These are phyloP conservation scores for Uropsilus gracilis DNA, from an alignment of 2,113 vertebrate species.

Conservation along the genomic window DNA sequence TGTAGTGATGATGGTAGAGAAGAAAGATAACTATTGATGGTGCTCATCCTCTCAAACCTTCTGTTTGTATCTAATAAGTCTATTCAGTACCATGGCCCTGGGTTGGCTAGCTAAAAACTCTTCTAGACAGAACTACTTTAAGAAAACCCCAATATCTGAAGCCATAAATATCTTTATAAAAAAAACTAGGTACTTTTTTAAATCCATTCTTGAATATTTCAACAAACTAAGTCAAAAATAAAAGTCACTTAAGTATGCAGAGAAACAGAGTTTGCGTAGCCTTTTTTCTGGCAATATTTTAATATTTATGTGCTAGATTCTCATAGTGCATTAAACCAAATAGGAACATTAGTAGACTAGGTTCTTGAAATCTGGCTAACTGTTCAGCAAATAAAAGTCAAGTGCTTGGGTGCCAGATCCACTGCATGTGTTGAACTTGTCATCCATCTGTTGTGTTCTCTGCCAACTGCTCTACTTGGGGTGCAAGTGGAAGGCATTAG, in stretches of 20 bases:
- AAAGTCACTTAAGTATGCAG: not conserved
- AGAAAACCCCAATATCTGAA: not conserved
- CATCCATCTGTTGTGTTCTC: conserved; percentile 82
- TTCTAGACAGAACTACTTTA: not conserved
- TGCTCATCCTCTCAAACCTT: not conserved
- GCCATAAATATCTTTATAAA: not conserved
- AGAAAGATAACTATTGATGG: not conserved
- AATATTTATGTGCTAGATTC: conserved; percentile 46
- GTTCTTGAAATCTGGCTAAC: conserved; percentile 68
- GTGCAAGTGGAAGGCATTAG: conserved; percentile 68
- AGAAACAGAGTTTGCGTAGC: not conserved
- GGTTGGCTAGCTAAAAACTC: not conserved
- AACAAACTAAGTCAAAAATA: not conserved
- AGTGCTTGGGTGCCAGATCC: conserved; percentile 82
- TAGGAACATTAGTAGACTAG: conserved; percentile 49
- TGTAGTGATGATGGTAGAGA: not conserved
- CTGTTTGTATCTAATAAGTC: not conserved
- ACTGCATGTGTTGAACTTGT: conserved; percentile 71
- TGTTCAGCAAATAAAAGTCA: conserved; percentile 80
- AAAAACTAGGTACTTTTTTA: not conserved
- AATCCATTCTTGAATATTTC: not conserved
- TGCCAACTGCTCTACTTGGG: conserved; percentile 84
- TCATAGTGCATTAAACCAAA: conserved; percentile 12
- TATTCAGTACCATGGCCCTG: not conserved
- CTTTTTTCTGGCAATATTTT: conserved; percentile 5